Evolutionary conservation across 30 jellyfish, hydroid and myxozoan genomes (phyloP).

Genomic region (Chironex yamaguchii): DNA sequence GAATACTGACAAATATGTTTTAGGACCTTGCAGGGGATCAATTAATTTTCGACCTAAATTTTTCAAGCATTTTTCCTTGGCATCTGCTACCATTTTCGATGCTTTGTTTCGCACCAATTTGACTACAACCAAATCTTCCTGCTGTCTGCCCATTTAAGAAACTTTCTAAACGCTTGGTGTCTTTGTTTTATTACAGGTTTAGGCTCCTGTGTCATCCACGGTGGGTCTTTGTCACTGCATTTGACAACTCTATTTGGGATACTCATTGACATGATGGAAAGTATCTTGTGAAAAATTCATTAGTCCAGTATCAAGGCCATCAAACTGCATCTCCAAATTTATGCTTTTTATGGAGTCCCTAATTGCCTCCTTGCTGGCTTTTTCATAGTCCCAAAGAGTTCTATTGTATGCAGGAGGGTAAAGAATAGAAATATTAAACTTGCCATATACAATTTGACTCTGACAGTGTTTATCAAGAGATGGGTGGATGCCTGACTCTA

Average conservation of each 20-base stretch:
- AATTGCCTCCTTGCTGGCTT: background rate
- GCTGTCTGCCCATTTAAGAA: slow-evolving; percentile 44
- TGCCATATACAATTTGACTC: slow-evolving; percentile 19
- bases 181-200: slow-evolving; percentile 45
- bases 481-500: slow-evolving; percentile 19
- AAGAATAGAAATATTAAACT: background rate
- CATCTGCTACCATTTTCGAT: slow-evolving; percentile 11
- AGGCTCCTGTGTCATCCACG: slow-evolving; percentile 63
- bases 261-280: background rate
- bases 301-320: slow-evolving; percentile 30
- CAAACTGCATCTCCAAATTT: slow-evolving; percentile 31
- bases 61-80: slow-evolving; percentile 42
- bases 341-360: slow-evolving; percentile 2
- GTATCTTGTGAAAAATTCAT: slow-evolving; percentile 23
- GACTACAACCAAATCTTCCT: slow-evolving; percentile 39
- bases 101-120: slow-evolving; percentile 21
- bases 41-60: slow-evolving; percentile 55
- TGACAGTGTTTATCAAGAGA: slow-evolving; percentile 19
- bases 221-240: slow-evolving; percentile 56
- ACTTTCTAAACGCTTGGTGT: slow-evolving; percentile 43
- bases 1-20: slow-evolving; percentile 17
- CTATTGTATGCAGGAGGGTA: slow-evolving; percentile 15
- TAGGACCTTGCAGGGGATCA: slow-evolving; percentile 63
- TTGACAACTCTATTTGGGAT: slow-evolving; percentile 50
- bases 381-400: slow-evolving; percentile 1